Percentiles rank a stretch among this genome's conserved stretches.
Evolutionary conservation across 2,113 vertebrate species (phyloP).

Genomic region (Catharus fuscescens): DNA sequence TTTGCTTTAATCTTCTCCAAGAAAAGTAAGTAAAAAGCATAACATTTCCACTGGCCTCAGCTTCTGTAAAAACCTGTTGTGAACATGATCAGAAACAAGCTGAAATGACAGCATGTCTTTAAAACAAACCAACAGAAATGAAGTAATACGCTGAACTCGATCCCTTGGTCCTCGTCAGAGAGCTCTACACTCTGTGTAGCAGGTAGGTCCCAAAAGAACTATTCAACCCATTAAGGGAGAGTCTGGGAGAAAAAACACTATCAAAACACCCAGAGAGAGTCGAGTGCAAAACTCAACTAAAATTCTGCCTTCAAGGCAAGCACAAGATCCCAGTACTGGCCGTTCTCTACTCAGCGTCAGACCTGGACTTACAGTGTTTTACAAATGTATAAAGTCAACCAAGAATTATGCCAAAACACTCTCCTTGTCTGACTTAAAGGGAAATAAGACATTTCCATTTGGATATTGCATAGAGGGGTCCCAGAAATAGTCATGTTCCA

Average conservation of each 20-base stretch:
- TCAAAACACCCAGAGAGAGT: neutral
- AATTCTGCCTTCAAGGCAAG: neutral
- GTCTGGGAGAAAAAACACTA: neutral
- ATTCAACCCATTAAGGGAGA: neutral
- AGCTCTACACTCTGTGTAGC: neutral
- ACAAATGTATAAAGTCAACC: neutral
- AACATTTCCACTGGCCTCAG: neutral
- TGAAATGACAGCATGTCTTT: neutral
- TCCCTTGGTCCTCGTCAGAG: neutral
- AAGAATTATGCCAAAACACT: neutral
- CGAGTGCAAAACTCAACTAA: neutral
- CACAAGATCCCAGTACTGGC: neutral
- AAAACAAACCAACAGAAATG: neutral
- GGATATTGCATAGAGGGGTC: neutral
- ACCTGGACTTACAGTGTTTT: neutral
- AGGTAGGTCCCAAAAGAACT: neutral
- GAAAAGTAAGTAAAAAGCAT: neutral
- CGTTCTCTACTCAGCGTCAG: neutral
- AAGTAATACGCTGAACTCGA: neutral
- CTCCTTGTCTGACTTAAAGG: neutral
- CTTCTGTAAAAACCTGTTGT: neutral
- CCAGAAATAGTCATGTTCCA: neutral
- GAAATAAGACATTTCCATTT: neutral
- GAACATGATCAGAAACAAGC: neutral
- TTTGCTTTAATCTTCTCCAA: neutral